phyloP scores from a whole-genome alignment of 2,113 vertebrate genomes.

The Ciconia stormi region DNA sequence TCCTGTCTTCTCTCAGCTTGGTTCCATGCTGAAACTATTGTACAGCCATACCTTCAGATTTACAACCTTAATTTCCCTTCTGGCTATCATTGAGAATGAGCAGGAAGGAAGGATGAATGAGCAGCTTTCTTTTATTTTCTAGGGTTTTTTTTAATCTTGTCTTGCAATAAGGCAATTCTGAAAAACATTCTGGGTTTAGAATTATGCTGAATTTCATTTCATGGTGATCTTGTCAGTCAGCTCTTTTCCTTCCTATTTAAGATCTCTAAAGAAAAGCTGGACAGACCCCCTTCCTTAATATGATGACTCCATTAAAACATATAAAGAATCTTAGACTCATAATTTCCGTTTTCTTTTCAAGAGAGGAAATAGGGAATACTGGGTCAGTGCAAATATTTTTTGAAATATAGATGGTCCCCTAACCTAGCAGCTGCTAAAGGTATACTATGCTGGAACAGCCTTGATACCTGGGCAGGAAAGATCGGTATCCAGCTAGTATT shows the following conservation, averaged over 20 bases:
- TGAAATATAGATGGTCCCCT: neutral
- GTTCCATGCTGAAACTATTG: neutral
- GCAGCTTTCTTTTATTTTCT: neutral
- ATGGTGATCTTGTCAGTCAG: neutral
- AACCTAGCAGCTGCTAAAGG: neutral
- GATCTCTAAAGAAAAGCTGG: neutral
- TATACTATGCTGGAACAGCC: neutral
- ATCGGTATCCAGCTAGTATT: neutral
- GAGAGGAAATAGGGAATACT: neutral
- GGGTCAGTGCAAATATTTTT: neutral
- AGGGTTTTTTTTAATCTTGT: neutral
- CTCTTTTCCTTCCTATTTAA: neutral
- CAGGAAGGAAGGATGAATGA: neutral
- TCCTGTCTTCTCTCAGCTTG: neutral
- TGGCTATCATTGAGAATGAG: neutral
- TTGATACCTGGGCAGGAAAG: neutral
- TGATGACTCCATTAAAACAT: neutral
- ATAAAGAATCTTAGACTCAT: neutral
- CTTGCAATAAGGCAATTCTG: neutral
- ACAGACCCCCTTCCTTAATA: neutral
- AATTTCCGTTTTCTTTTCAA: neutral
- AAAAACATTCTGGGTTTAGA: neutral
- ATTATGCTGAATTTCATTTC: neutral
- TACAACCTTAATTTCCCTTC: constrained; percentile 44
- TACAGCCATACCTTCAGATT: constrained; percentile 22